These are phyloP conservation scores for Gracilinanus agilis DNA, from an alignment of 2,113 vertebrate species.

Conservation along the genomic window DNA sequence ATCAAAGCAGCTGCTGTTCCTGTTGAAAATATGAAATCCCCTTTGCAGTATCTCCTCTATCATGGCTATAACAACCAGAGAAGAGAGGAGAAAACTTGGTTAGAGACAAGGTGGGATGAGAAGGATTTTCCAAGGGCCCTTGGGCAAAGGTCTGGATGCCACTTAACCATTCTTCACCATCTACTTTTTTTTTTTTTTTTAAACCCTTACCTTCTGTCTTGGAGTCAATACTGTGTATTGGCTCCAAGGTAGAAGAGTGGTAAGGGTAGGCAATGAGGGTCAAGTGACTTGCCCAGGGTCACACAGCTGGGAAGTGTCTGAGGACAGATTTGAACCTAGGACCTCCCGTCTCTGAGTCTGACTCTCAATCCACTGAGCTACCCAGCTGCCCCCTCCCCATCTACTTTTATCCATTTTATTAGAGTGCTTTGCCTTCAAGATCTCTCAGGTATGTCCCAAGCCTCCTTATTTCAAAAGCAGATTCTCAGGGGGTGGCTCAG, in stretches of 20 bases:
- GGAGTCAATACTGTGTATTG: too few species aligned
- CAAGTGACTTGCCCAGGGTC: too few species aligned
- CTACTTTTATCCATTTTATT: not conserved
- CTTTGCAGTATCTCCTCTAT: not conserved
- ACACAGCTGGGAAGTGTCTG: too few species aligned
- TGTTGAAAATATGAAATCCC: not conserved
- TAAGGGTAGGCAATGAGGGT: too few species aligned
- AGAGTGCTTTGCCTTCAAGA: not conserved
- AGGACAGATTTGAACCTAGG: too few species aligned
- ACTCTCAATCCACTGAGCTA: too few species aligned
- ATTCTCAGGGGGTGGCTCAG: too few species aligned
- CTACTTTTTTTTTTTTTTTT: too few species aligned
- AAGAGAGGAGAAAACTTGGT: not conserved
- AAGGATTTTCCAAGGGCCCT: not conserved
- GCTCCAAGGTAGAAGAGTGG: too few species aligned
- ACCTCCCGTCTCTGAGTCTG: too few species aligned
- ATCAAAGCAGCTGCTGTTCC: not conserved
- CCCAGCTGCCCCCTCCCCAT: not conserved
- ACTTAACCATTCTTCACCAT: too few species aligned
- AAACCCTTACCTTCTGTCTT: too few species aligned
- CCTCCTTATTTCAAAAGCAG: not conserved
- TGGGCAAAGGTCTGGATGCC: not conserved
- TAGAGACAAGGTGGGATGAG: not conserved
- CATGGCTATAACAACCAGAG: not conserved
- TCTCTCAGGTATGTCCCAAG: not conserved